phyloP scores from a whole-genome alignment of 2,797 vertebrate species.

The Argya squamiceps region DNA sequence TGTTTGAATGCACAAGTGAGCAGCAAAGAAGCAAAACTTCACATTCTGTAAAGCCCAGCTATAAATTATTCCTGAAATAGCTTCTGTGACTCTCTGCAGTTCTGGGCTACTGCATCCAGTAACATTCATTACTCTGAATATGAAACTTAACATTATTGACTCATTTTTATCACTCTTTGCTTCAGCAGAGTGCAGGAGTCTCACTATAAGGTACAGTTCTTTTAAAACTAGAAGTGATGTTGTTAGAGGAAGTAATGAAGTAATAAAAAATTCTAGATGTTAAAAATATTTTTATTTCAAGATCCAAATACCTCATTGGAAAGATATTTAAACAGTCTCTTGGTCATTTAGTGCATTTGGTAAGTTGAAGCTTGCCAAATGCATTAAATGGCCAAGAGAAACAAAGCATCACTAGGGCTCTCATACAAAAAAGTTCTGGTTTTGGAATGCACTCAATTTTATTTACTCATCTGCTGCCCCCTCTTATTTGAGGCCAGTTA shows the following conservation, averaged over 20 bases:
- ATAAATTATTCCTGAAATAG: constrained; percentile 10
- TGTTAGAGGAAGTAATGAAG: constrained; percentile 16
- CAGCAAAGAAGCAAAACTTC: not conserved
- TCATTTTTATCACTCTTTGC: not conserved
- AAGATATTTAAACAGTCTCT: constrained; percentile 32
- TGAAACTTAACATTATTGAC: not conserved
- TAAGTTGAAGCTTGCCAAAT: constrained; percentile 37
- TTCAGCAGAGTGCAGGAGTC: not conserved
- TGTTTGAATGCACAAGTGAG: not conserved
- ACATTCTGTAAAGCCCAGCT: not conserved
- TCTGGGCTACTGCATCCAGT: not conserved
- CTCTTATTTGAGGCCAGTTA: not conserved
- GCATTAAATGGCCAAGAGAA: constrained; percentile 41
- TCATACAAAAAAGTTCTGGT: not conserved
- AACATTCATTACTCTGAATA: not conserved
- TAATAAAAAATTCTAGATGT: not conserved
- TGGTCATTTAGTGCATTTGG: not conserved
- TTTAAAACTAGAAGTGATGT: not conserved
- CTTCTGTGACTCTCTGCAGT: not conserved
- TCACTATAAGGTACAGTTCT: not conserved
- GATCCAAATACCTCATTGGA: constrained; percentile 43
- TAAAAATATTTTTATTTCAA: not conserved
- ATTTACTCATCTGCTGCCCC: constrained; percentile 10
- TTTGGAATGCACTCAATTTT: constrained; percentile 14
- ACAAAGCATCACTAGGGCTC: not conserved